A percentile compares a stretch with the other conserved stretches of the same genome.
Conservation (phyloP, 2,113 vertebrate species). For the Pagrus major region DNA sequence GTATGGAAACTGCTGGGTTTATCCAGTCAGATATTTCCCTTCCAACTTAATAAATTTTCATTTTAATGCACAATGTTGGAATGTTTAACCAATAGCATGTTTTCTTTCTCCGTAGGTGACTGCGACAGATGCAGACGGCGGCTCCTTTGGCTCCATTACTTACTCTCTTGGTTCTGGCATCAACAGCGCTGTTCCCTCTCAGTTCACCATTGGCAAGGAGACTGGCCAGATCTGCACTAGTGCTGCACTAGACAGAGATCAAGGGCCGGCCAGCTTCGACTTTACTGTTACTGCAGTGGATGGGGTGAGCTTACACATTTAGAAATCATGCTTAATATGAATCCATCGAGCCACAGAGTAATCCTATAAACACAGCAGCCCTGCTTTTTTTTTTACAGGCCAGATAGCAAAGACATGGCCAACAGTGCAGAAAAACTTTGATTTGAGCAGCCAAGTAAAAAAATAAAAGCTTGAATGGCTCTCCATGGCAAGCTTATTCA, state of each 20-base stretch:
- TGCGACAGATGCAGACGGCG: constrained; percentile 93
- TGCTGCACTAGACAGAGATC: constrained; percentile 89
- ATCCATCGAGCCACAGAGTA: constrained; percentile 60
- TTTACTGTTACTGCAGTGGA: constrained; percentile 94
- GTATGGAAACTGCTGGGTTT: constrained; percentile 32
- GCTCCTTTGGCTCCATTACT: constrained; percentile 89
- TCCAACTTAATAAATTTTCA: constrained; percentile 22
- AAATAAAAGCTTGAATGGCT: constrained; percentile 58
- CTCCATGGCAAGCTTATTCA: constrained; percentile 53
- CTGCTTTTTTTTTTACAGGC: constrained; percentile 59
- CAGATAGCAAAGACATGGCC: constrained; percentile 56
- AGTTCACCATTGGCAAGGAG: constrained; percentile 90
- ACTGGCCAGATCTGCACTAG: constrained; percentile 92
- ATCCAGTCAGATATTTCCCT: constrained; percentile 19
- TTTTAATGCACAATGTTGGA: constrained; percentile 21
- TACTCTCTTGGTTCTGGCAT: constrained; percentile 92
- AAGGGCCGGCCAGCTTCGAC: constrained; percentile 89
- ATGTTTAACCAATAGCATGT: constrained; percentile 45
- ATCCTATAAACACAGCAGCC: constrained; percentile 67
- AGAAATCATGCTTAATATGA: constrained; percentile 66
- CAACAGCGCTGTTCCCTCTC: constrained; percentile 82
- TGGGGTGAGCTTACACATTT: constrained; percentile 87
- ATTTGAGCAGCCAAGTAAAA: constrained; percentile 49
- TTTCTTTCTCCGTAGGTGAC: constrained; percentile 87
- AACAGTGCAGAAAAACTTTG: constrained; percentile 45